A percentile compares a stretch with the other conserved stretches of the same genome.
Evolutionary conservation across 1,140 invertebrate species (phyloP).

Genomic region (Harpegnathos saltator): DNA sequence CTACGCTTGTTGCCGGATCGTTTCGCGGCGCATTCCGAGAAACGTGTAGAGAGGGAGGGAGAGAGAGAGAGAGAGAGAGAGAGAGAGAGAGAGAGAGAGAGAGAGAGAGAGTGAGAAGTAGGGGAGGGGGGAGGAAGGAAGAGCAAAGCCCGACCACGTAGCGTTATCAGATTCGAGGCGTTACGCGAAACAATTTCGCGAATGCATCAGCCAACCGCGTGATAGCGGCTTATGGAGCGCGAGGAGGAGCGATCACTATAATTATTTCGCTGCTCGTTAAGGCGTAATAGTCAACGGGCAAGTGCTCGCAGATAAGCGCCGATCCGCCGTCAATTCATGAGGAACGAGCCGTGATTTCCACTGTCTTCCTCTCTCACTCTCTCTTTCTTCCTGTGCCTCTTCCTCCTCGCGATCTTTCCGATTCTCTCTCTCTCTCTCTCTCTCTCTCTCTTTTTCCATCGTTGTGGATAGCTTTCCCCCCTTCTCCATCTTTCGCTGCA

Average conservation of each 20-base stretch:
- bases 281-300: slow-evolving; percentile 55
- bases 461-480: not conserved
- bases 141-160: slow-evolving; percentile 18
- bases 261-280: slow-evolving; percentile 76
- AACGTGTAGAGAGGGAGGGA: not conserved
- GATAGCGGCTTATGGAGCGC: not conserved
- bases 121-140: no score
- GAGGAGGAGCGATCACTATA: slow-evolving; percentile 66
- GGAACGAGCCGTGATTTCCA: slow-evolving; percentile 37
- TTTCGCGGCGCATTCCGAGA: slow-evolving; percentile 12
- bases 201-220: slow-evolving; percentile 57
- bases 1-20: slow-evolving; percentile 4
- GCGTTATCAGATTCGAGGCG: slow-evolving; percentile 70
- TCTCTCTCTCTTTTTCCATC: not conserved
- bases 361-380: not conserved
- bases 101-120: no score
- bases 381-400: not conserved
- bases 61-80: no score
- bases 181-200: slow-evolving; percentile 73
- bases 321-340: slow-evolving; percentile 40
- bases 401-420: not conserved
- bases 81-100: no score
- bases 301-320: slow-evolving; percentile 43
- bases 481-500: not conserved
- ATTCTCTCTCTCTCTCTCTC: not conserved